phyloP scores from a whole-genome alignment of 2,888 invertebrate genomes.

The Himalopsyche tibetana region DNA sequence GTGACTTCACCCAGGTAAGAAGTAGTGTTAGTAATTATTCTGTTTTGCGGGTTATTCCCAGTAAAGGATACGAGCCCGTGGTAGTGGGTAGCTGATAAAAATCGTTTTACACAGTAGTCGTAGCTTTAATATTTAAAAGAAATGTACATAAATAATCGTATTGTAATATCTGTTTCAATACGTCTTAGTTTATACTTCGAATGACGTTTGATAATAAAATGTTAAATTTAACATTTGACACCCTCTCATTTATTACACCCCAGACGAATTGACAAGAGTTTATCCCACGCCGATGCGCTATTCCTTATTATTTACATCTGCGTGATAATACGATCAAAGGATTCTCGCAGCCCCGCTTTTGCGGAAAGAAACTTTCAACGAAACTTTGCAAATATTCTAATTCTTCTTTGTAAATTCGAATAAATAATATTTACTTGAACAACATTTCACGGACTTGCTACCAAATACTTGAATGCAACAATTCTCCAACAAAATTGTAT shows the following conservation, averaged over 20 bases:
- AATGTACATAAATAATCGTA: too few relatives aligned
- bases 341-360: neutral
- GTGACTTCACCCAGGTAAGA: too few relatives aligned
- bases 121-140: too few relatives aligned
- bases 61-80: too few relatives aligned
- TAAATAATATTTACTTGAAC: too few relatives aligned
- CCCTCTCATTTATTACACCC: neutral
- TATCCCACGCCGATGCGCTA: neutral
- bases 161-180: neutral
- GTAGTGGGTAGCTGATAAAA: too few relatives aligned
- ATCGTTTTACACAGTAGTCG: too few relatives aligned
- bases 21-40: too few relatives aligned
- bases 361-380: neutral
- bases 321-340: neutral
- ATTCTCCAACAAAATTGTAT: too few relatives aligned
- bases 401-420: neutral
- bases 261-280: neutral
- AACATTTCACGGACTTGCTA: too few relatives aligned
- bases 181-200: neutral
- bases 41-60: too few relatives aligned
- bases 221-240: neutral
- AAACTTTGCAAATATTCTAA: neutral
- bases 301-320: neutral
- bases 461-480: too few relatives aligned
- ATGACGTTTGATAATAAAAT: neutral